Evolutionary conservation across 2,113 vertebrate genomes (phyloP).

Genomic region (Carassius carassius): DNA sequence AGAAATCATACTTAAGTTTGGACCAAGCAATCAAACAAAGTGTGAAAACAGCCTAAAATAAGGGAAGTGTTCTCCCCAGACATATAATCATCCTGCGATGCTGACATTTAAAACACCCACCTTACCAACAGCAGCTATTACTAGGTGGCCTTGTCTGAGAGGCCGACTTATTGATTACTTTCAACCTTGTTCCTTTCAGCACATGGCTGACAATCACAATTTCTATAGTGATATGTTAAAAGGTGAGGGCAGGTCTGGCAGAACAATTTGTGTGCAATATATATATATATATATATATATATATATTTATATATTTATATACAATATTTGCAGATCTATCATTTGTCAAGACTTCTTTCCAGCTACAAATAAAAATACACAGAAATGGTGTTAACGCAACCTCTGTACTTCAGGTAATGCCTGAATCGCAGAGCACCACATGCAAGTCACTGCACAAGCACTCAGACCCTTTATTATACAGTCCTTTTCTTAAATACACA

Average conservation of each 20-base stretch:
- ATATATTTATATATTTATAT: too few species aligned
- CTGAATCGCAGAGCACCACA: not conserved
- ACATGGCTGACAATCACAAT: not conserved
- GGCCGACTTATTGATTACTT: conserved; percentile 85
- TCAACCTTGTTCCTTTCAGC: conserved; percentile 60
- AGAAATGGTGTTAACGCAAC: not conserved
- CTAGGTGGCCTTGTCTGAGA: conserved; percentile 81
- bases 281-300: too few species aligned
- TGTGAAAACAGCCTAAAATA: conserved; percentile 23
- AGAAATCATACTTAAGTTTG: conserved; percentile 2
- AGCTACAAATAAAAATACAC: not conserved
- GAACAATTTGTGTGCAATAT: too few species aligned
- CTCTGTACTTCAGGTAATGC: not conserved
- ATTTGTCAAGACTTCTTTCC: not conserved
- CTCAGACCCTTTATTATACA: conserved; percentile 8
- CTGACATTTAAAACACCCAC: conserved; percentile 90
- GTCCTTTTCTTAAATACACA: conserved; percentile 22
- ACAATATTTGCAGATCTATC: too few species aligned
- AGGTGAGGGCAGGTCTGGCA: conserved; percentile 49
- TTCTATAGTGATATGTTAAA: conserved; percentile 46
- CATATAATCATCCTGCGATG: conserved; percentile 86
- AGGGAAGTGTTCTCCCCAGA: conserved; percentile 64
- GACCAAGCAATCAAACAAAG: conserved; percentile 10
- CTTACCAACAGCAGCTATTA: conserved; percentile 80
- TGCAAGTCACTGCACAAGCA: not conserved